These are phyloP conservation scores for Ptiloglossa arizonensis DNA, from an alignment of 1,140 invertebrate species.

Conservation along the genomic window DNA sequence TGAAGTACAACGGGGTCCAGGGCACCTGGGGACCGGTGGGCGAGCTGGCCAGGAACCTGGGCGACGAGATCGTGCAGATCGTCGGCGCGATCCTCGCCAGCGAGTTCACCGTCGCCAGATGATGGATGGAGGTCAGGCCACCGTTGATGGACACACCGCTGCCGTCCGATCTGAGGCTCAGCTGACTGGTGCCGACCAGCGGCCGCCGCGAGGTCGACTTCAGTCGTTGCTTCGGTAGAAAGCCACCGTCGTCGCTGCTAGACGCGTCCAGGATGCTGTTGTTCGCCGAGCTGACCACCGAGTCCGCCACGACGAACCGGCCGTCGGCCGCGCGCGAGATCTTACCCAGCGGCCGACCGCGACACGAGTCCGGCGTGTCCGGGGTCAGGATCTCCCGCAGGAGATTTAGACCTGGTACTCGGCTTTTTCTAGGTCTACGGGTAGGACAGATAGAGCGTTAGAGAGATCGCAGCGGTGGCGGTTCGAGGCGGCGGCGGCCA, in stretches of 20 bases:
- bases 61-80: conserved; percentile 81
- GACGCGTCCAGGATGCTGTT: conserved; percentile 86
- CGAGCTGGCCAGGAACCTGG: conserved; percentile 82
- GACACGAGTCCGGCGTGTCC: conserved; percentile 81
- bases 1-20: conserved; percentile 88
- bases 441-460: conserved; percentile 70
- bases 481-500: not conserved
- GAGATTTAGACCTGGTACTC: conserved; percentile 95
- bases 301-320: conserved; percentile 87
- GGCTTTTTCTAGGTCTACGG: conserved; percentile 93
- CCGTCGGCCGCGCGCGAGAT: conserved; percentile 89
- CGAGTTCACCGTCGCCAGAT: conserved; percentile 67
- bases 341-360: conserved; percentile 83
- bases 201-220: conserved; percentile 87
- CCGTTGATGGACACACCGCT: conserved; percentile 83
- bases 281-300: conserved; percentile 83
- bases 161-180: conserved; percentile 86
- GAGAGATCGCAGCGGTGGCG: conserved; percentile 30
- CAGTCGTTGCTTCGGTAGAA: conserved; percentile 84
- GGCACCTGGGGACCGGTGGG: conserved; percentile 79
- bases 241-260: conserved; percentile 92
- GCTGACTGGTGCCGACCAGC: conserved; percentile 85
- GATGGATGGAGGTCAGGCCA: conserved; percentile 74
- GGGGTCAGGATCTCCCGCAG: conserved; percentile 83
- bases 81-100: conserved; percentile 65